These are phyloP conservation scores for Otocyon megalotis DNA, from an alignment of 2,113 vertebrate species.

Conservation along the genomic window DNA sequence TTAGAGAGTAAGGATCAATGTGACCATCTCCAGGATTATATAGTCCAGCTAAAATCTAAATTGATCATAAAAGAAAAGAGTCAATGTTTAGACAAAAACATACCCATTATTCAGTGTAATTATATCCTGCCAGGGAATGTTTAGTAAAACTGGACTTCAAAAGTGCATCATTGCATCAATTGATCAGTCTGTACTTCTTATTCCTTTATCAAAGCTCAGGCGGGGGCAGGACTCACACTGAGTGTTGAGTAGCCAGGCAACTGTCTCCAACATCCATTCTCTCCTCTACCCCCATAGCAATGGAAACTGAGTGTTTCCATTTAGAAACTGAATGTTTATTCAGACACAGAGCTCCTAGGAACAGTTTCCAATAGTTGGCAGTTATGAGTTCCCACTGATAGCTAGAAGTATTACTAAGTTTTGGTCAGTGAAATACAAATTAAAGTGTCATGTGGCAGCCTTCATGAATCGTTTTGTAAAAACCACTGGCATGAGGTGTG, in stretches of 20 bases:
- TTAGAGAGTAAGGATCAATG: constrained; percentile 99
- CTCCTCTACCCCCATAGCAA: background rate
- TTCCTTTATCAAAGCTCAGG: background rate
- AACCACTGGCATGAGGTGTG: background rate
- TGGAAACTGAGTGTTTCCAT: background rate
- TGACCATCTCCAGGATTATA: constrained; percentile 98
- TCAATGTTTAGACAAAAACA: constrained; percentile 1
- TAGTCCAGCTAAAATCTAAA: constrained; percentile 95
- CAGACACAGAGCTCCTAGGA: background rate
- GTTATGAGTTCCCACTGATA: background rate
- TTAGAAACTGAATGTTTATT: background rate
- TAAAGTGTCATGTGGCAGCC: background rate
- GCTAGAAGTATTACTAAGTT: background rate
- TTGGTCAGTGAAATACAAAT: background rate
- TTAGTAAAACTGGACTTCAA: constrained; percentile 31
- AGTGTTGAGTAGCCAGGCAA: background rate
- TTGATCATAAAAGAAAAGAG: constrained; percentile 63
- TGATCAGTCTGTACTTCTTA: background rate
- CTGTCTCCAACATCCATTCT: background rate
- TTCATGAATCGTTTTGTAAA: background rate
- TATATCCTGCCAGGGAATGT: background rate
- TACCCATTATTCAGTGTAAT: background rate
- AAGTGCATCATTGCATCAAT: background rate
- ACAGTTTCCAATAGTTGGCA: background rate
- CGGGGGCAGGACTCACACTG: background rate